These are phyloP conservation scores for Mirza zaza DNA, from an alignment of 2,113 vertebrate species.

Conservation along the genomic window DNA sequence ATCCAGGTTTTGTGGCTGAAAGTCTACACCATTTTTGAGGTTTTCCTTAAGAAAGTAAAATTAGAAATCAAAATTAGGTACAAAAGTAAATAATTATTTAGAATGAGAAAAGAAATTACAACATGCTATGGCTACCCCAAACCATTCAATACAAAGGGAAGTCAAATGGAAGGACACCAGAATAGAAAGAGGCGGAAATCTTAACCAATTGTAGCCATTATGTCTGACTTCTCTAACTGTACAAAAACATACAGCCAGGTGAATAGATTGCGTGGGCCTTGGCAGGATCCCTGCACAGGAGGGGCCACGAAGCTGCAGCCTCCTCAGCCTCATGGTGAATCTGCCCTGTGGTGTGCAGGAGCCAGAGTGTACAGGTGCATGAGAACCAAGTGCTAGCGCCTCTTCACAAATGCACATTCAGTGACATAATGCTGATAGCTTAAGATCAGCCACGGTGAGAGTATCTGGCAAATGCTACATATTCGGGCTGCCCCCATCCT, in stretches of 20 bases:
- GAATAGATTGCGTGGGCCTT: background rate
- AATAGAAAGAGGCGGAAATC: background rate
- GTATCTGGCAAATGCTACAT: background rate
- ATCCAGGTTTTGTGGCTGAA: background rate
- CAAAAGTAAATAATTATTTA: constrained; percentile 10
- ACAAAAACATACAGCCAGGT: background rate
- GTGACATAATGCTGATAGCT: background rate
- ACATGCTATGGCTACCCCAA: background rate
- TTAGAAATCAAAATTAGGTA: background rate
- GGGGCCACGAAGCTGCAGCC: background rate
- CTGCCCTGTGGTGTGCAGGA: background rate
- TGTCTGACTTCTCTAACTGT: background rate
- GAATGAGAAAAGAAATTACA: constrained; percentile 1
- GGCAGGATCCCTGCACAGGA: background rate
- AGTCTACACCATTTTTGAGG: background rate
- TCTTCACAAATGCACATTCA: background rate
- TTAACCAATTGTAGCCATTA: background rate
- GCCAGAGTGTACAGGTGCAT: background rate
- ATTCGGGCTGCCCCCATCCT: background rate
- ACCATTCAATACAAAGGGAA: background rate
- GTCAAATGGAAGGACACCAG: too few species aligned
- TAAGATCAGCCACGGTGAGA: background rate
- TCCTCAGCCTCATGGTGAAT: background rate
- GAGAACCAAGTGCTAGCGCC: background rate
- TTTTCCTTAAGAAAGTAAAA: constrained; percentile 16